Evolutionary conservation across 2,797 vertebrate genomes (phyloP).

Genomic region (Xiphorhynchus erythropygius): DNA sequence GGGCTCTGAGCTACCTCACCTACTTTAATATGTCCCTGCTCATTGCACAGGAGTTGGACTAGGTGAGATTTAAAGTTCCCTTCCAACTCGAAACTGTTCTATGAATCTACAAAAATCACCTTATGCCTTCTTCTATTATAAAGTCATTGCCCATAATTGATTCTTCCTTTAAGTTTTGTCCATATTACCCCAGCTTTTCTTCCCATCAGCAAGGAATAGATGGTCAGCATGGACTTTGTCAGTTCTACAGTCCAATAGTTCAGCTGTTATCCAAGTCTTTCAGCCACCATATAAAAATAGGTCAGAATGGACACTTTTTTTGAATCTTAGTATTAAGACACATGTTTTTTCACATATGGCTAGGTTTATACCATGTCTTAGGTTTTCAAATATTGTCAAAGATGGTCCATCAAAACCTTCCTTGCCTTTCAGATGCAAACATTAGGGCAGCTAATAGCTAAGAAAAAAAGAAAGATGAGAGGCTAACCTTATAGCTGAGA

Average conservation of each 20-base stretch:
- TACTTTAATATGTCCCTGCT: neutral
- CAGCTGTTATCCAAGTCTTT: neutral
- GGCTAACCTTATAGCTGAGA: neutral
- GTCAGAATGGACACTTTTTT: neutral
- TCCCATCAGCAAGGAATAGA: neutral
- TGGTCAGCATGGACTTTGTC: neutral
- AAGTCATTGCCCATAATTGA: neutral
- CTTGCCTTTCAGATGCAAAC: neutral
- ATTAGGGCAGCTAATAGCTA: neutral
- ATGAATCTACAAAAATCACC: neutral
- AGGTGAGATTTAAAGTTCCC: neutral
- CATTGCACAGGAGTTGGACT: neutral
- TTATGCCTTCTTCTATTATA: neutral
- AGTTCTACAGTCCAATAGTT: neutral
- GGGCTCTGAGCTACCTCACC: neutral
- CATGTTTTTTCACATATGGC: neutral
- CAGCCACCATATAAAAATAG: neutral
- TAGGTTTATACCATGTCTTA: neutral
- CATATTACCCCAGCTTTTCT: neutral
- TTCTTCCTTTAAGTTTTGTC: neutral
- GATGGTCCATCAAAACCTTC: rapidly evolving
- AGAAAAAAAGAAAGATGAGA: neutral
- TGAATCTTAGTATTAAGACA: neutral
- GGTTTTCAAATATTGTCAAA: neutral
- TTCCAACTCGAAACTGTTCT: neutral